Conservation (phyloP, 2,797 vertebrate genomes). For the Morelia viridis region DNA sequence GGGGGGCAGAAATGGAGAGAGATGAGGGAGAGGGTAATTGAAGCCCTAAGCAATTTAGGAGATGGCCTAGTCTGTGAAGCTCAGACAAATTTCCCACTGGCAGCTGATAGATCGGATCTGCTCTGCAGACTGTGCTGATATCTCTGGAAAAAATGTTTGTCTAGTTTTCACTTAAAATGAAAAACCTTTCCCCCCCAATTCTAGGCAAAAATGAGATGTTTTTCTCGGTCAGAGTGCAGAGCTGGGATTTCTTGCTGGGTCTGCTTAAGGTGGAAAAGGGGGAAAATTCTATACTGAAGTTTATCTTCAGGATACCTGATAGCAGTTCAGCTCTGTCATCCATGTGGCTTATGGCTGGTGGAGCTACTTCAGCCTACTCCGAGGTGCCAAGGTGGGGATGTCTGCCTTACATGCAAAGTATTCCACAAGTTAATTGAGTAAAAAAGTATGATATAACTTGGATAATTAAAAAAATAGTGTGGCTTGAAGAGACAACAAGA, state of each 20-base stretch:
- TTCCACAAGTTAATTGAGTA: not conserved
- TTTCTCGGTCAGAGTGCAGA: not conserved
- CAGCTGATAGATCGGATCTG: not conserved
- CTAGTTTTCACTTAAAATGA: not conserved
- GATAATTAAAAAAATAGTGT: not conserved
- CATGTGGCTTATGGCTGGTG: not conserved
- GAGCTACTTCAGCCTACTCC: not conserved
- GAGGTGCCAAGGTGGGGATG: not conserved
- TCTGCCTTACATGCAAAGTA: not conserved
- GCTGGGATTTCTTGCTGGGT: not conserved
- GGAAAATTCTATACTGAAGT: not conserved
- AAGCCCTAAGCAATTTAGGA: not conserved
- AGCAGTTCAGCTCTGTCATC: not conserved
- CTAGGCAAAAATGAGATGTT: not conserved
- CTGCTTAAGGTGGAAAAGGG: not conserved
- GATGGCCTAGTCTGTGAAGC: not conserved
- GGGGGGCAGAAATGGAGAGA: not conserved
- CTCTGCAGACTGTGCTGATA: not conserved
- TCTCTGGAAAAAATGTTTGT: no score
- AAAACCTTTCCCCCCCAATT: not conserved
- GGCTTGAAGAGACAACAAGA: not conserved
- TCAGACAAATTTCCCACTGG: not conserved
- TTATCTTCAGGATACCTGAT: not conserved
- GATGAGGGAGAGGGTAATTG: not conserved
- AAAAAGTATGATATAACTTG: not conserved